Conservation (phyloP, 2,888 invertebrate species). For the Drymonia ruficornis region DNA sequence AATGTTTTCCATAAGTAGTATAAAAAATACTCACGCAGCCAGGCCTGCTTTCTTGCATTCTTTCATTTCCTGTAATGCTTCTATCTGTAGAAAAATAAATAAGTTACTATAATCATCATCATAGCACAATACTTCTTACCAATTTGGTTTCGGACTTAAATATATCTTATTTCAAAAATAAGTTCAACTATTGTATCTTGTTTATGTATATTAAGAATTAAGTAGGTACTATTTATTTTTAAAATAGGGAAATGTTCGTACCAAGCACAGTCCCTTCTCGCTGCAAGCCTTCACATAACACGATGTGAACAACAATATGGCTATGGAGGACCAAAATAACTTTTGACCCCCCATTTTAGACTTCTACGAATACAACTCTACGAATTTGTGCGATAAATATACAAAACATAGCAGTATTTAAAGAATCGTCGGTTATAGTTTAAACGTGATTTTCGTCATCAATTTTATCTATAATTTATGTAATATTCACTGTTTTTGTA, state of each 20-base stretch:
- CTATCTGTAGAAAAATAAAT: constrained; percentile 56
- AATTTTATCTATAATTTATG: constrained; percentile 36
- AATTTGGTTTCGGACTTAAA: too few species aligned
- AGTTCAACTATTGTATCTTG: too few species aligned
- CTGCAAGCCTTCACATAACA: constrained; percentile 59
- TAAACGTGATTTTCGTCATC: constrained; percentile 44
- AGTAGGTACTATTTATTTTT: too few species aligned
- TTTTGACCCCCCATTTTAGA: constrained; percentile 65
- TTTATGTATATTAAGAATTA: too few species aligned
- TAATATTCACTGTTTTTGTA: constrained; percentile 20
- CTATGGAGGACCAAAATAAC: constrained; percentile 70
- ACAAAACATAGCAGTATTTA: constrained; percentile 39
- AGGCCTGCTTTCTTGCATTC: constrained; percentile 71
- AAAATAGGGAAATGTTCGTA: constrained; percentile 27
- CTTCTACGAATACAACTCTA: constrained; percentile 16
- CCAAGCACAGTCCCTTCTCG: constrained; percentile 72
- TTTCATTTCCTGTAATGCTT: constrained; percentile 73
- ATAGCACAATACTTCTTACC: too few species aligned
- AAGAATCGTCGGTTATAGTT: constrained; percentile 32
- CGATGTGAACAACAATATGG: constrained; percentile 54
- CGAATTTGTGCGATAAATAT: constrained; percentile 23
- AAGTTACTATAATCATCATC: too few species aligned
- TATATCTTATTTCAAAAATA: too few species aligned
- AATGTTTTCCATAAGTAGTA: too few species aligned
- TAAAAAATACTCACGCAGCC: constrained; percentile 63